Evolutionary conservation across 1,140 invertebrate species (phyloP).

Genomic region (Pissodes strobi): DNA sequence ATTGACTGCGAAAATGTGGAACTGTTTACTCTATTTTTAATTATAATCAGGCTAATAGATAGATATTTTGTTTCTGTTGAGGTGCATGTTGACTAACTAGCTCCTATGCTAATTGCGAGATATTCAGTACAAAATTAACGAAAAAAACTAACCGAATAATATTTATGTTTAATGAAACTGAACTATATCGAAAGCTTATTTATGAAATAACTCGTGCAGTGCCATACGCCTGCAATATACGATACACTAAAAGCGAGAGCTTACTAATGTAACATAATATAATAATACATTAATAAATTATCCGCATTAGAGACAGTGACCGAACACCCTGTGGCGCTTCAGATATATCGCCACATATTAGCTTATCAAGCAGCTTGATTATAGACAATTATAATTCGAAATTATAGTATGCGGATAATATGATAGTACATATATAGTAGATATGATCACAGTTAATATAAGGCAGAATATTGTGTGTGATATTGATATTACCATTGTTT

Average conservation of each 20-base stretch:
- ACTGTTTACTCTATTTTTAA: too few relatives aligned
- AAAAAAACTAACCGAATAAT: too few relatives aligned
- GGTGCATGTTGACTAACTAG: too few relatives aligned
- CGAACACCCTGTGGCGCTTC: slow-evolving; percentile 24
- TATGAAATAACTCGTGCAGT: background rate
- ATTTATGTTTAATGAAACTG: too few relatives aligned
- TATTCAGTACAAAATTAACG: too few relatives aligned
- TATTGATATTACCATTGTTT: too few relatives aligned
- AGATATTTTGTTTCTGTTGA: too few relatives aligned
- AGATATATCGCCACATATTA: slow-evolving; percentile 18
- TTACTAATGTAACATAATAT: slow-evolving; percentile 11
- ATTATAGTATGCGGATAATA: slow-evolving; percentile 23
- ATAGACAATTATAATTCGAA: slow-evolving; percentile 22
- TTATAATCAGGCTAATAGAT: too few relatives aligned
- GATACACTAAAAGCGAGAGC: slow-evolving; percentile 9
- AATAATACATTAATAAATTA: slow-evolving; percentile 20
- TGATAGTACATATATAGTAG: slow-evolving; percentile 22
- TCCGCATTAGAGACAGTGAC: slow-evolving; percentile 7
- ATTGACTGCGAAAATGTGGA: too few relatives aligned
- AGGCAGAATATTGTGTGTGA: too few relatives aligned
- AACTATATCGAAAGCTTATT: too few relatives aligned
- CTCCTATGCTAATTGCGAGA: too few relatives aligned
- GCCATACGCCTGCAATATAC: background rate
- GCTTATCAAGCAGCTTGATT: slow-evolving; percentile 22
- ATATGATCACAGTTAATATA: slow-evolving; percentile 15